Percentiles rank a stretch among this genome's conserved stretches.
These are phyloP conservation scores for Neodontobutis hainanensis DNA, from an alignment of 2,113 vertebrate species.

Conservation along the genomic window DNA sequence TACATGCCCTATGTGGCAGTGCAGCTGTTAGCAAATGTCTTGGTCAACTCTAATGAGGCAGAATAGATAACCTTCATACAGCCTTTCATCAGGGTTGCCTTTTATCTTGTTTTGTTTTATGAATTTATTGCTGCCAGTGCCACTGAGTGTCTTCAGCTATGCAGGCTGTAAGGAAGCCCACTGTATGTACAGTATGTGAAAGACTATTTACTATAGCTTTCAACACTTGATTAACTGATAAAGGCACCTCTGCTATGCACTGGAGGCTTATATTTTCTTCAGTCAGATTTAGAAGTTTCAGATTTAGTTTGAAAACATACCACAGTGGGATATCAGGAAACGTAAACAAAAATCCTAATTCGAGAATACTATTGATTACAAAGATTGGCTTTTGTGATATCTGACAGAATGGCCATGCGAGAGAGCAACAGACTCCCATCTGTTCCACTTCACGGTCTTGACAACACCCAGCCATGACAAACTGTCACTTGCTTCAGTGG, in stretches of 20 bases:
- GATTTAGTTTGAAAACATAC: background rate
- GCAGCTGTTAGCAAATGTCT: constrained; percentile 39
- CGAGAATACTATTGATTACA: background rate
- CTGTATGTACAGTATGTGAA: constrained; percentile 41
- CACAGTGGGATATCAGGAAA: background rate
- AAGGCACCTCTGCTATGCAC: background rate
- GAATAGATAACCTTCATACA: constrained; percentile 52
- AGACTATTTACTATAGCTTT: constrained; percentile 35
- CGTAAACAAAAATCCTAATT: background rate
- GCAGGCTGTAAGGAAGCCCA: constrained; percentile 16
- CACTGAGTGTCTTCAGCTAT: constrained; percentile 29
- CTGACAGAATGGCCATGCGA: constrained; percentile 52
- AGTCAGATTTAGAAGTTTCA: background rate
- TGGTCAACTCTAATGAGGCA: constrained; percentile 50
- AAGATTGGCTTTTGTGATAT: constrained; percentile 22
- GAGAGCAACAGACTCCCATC: constrained; percentile 62
- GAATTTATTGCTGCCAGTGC: constrained; percentile 39
- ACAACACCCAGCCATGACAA: constrained; percentile 61
- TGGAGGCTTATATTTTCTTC: background rate
- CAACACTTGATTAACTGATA: constrained; percentile 48
- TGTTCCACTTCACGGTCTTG: constrained; percentile 66
- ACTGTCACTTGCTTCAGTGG: constrained; percentile 66
- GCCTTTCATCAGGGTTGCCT: constrained; percentile 51
- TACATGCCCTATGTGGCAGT: constrained; percentile 41
- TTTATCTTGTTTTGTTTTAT: constrained; percentile 44